Base-by-base conservation (phyloP, 2,797 vertebrate species). In the Cuniculus paca region DNA sequence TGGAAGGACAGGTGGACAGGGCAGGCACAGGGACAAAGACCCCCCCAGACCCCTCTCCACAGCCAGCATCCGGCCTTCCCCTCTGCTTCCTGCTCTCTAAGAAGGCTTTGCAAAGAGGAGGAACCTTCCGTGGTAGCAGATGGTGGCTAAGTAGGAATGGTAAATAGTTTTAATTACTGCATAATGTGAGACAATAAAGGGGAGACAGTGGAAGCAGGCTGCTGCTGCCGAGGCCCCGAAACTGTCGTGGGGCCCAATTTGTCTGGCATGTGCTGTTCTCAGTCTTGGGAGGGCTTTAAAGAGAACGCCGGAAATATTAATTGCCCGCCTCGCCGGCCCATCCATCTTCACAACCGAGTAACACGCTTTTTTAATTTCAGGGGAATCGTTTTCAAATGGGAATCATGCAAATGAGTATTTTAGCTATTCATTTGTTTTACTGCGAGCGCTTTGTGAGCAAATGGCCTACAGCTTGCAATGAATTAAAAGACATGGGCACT, bases 361-460 rank as follows among this genome's bases (percentile, higher is more conserved):
- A 97, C 98, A 98, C 97, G 98, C 98, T 98, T 98, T 98, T 98
- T 98, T 98, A 98, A 99, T 99, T 99, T 97, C 98, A 98, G 98
- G 98, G 98, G 98, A 99, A 98, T 98, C 98, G 98, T 98, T 98
- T 98, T 98, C 98, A 98, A 98, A 99, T 99, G 98, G 98, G 99
- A 98, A 98, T 99, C 98, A 99, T 99, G 98, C 99, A 99, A 99
- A 99, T 99, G 98, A 99, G 98, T 99, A 99, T 99, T 99, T 99
- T 99, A 99, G 99, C 99, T 99, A 99, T 99, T 99, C 99, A 99
- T 99, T 99, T 99, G 98, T 99, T 99, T 99, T 99, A 99, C 99
- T 99, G 98, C 98, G 98, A 99, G 99, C 98, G 98, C 98, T 99
- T 98, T 98, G 98, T 98, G 98, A 98, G 98, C 98, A 99, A 99